Evolutionary conservation across 2,888 invertebrate species (phyloP).

Genomic region (Eumacrocentrus americanus): DNA sequence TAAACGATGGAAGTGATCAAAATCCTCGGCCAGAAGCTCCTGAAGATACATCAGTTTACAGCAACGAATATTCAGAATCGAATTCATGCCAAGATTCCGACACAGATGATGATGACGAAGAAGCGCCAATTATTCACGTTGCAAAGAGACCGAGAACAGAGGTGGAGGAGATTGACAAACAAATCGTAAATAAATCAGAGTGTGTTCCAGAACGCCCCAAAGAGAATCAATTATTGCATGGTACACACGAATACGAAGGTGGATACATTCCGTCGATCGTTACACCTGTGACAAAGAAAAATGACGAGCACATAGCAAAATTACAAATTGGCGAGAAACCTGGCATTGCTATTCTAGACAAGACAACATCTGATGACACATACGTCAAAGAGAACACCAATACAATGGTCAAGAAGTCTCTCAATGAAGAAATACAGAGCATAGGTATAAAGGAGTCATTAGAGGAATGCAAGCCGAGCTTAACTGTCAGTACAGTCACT

Average conservation of each 20-base stretch:
- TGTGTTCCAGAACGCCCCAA: constrained; percentile 24
- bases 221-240: constrained; percentile 25
- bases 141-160: constrained; percentile 34
- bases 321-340: background rate
- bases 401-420: background rate
- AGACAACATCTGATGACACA: background rate
- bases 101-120: constrained; percentile 25
- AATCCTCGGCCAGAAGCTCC: background rate
- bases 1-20: background rate
- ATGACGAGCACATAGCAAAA: background rate
- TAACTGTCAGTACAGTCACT: background rate
- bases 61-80: background rate
- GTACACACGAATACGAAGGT: constrained; percentile 19
- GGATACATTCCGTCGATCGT: background rate
- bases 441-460: constrained; percentile 11
- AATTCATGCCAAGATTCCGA: constrained; percentile 24
- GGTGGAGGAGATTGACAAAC: constrained; percentile 32
- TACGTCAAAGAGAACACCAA: background rate
- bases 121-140: constrained; percentile 31
- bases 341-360: background rate
- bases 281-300: background rate
- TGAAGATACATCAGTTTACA: background rate
- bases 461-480: constrained; percentile 7
- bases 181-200: constrained; percentile 27
- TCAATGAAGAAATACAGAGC: background rate